Evolutionary conservation across 1,140 invertebrate species (phyloP), one percentile per base, ranked within the genome.

Genomic region (Adelges cooleyi): DNA sequence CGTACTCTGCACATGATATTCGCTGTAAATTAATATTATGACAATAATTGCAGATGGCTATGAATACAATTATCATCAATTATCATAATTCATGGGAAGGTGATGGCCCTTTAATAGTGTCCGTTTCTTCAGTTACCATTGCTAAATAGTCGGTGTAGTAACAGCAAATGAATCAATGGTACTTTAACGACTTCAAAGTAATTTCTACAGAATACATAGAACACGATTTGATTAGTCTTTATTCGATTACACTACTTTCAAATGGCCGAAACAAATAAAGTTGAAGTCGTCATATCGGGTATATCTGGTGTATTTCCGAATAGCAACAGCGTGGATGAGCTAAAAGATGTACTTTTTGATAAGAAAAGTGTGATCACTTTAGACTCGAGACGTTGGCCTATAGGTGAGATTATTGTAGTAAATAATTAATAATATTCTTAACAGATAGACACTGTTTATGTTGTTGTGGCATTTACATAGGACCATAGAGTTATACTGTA

Each of bases 261-360:
- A 50, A 53, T 59, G 53, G 38, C 38, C 1, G 38, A 59, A 23
- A 44, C 53, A 22, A 42, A 52, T 3, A 49, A 65, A 23, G 53
- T 50, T 20, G 68, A 80, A 33, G 76, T 85, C 52, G 80, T 82
- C 15, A 80, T 85, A 48, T 78, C 75, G 38, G 82, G 82, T n/a
- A 77, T 85, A 46, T 80, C 80, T 17, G 80, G 81, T 48, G 74
- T 80, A 56, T 78, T 83, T 65, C 83, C 83, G 6, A 77, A 83
- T 68, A 80, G 80, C 25, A 77, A 81, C 36, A 81, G 78, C 69
- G 74, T 85, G 38, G 74, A 77, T 65, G 81, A 84, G 69, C 82
- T 85, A 68, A 72, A 74, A 40, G 71, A 81, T 22, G 74, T 81
- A 69, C 73, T 85, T 4, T 77, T 81, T 67, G 73, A 74, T 33